A percentile compares a stretch with the other conserved stretches of the same genome.
Evolutionary conservation across 2,888 invertebrate genomes (phyloP).

Genomic region (Oligia fasciuncula): DNA sequence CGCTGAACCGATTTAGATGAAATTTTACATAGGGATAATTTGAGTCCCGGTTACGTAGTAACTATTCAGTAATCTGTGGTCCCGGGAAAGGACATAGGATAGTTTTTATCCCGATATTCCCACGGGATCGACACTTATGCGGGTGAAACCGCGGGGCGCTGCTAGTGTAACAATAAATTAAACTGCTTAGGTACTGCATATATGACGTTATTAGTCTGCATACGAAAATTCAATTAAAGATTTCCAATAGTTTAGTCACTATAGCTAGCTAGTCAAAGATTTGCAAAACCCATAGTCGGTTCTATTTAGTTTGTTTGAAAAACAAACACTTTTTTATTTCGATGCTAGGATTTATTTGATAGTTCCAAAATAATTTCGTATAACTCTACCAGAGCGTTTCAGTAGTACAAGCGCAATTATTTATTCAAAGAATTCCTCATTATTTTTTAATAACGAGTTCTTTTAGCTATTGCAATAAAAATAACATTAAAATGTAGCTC

Average conservation of each 20-base stretch:
- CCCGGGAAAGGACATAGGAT: too few species aligned
- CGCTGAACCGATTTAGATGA: too few species aligned
- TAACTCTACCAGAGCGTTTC: background rate
- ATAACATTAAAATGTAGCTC: slow-evolving; percentile 37
- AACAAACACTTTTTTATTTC: background rate
- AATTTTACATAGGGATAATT: too few species aligned
- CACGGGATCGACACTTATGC: too few species aligned
- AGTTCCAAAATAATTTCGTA: background rate
- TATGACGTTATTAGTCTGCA: background rate
- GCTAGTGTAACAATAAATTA: background rate
- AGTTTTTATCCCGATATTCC: too few species aligned
- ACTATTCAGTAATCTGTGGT: too few species aligned
- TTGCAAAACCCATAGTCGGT: background rate
- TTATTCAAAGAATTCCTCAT: slow-evolving; percentile 13
- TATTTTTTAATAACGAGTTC: slow-evolving; percentile 10
- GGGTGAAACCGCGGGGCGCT: too few species aligned
- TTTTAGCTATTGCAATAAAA: slow-evolving; percentile 29
- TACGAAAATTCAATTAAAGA: background rate
- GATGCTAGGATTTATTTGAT: background rate
- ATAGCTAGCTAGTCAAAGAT: background rate
- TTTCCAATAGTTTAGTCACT: background rate
- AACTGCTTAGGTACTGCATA: background rate
- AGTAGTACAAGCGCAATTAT: slow-evolving; percentile 4
- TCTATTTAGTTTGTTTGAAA: background rate
- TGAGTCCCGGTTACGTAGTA: too few species aligned